Evolutionary conservation across 2,888 invertebrate species (phyloP).

Genomic region (Coremacera marginata): DNA sequence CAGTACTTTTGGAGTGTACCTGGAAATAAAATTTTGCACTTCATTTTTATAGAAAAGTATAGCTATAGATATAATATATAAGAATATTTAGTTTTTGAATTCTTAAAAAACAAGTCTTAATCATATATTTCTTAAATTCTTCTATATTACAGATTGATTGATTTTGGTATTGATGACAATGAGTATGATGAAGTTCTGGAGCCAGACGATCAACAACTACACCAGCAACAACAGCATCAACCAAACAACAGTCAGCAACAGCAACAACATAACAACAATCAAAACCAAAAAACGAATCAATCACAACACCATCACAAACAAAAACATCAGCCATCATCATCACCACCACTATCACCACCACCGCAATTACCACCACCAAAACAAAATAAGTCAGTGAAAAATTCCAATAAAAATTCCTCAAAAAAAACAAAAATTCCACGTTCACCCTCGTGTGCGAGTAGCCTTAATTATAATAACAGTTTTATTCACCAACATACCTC

Average conservation of each 20-base stretch:
- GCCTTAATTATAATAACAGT: constrained; percentile 47
- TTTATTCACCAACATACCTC: constrained; percentile 23
- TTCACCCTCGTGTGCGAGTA: constrained; percentile 62
- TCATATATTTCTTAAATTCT: background rate
- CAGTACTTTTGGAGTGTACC: too few relatives aligned
- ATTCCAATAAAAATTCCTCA: constrained; percentile 51
- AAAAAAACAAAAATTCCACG: constrained; percentile 65
- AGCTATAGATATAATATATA: too few relatives aligned
- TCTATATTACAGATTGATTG: constrained; percentile 61
- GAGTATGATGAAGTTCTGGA: constrained; percentile 66
- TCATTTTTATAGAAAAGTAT: too few relatives aligned
- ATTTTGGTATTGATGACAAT: constrained; percentile 65
- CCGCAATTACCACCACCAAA: constrained; percentile 64
- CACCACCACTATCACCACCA: constrained; percentile 41
- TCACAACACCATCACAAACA: constrained; percentile 37
- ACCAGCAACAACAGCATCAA: constrained; percentile 46
- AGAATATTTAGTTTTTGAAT: too few relatives aligned
- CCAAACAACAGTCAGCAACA: constrained; percentile 40
- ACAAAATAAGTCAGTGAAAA: constrained; percentile 61
- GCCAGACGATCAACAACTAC: constrained; percentile 57
- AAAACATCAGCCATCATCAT: constrained; percentile 42
- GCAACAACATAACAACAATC: constrained; percentile 40
- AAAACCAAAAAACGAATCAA: constrained; percentile 23
- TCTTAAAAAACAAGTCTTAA: too few relatives aligned
- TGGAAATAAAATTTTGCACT: too few relatives aligned